phyloP scores from a whole-genome alignment of 2,888 invertebrate genomes.

The Rhagonycha lutea region DNA sequence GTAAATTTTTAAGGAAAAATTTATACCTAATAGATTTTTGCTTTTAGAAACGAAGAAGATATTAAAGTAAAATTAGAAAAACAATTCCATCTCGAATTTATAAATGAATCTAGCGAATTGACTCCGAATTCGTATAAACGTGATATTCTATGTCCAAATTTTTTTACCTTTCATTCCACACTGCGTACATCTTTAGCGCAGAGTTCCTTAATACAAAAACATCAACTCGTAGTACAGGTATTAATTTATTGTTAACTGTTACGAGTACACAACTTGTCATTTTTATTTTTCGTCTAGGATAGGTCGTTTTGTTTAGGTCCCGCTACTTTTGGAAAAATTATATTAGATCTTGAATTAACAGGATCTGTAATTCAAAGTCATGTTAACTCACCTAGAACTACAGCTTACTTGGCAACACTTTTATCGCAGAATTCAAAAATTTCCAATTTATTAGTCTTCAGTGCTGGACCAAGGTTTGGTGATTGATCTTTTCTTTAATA shows the following conservation, averaged over 20 bases:
- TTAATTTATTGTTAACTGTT: not conserved
- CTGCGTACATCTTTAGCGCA: slow-evolving; percentile 61
- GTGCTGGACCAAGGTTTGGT: slow-evolving; percentile 58
- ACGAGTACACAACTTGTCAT: not conserved
- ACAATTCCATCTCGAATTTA: slow-evolving; percentile 39
- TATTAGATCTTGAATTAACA: slow-evolving; percentile 66
- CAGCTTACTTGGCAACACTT: slow-evolving; percentile 76
- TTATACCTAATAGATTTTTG: not conserved
- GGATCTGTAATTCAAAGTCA: slow-evolving; percentile 82
- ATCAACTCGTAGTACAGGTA: slow-evolving; percentile 64
- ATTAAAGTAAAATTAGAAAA: slow-evolving; percentile 42
- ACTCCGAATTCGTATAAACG: slow-evolving; percentile 46
- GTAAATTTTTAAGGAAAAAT: not conserved
- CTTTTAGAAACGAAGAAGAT: slow-evolving; percentile 36
- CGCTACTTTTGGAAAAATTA: slow-evolving; percentile 71
- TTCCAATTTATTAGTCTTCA: slow-evolving; percentile 65
- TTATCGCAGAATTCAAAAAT: slow-evolving; percentile 63
- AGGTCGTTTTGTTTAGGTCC: slow-evolving; percentile 81
- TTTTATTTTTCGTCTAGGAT: slow-evolving; percentile 59
- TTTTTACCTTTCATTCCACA: slow-evolving; percentile 60
- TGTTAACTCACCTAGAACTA: slow-evolving; percentile 76
- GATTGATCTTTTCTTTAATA: slow-evolving; percentile 8
- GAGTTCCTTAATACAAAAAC: slow-evolving; percentile 60
- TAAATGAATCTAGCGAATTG: slow-evolving; percentile 37
- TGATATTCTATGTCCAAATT: slow-evolving; percentile 58